These are phyloP conservation scores for Zosterops borbonicus DNA, from an alignment of 2,113 vertebrate species.

Conservation along the genomic window DNA sequence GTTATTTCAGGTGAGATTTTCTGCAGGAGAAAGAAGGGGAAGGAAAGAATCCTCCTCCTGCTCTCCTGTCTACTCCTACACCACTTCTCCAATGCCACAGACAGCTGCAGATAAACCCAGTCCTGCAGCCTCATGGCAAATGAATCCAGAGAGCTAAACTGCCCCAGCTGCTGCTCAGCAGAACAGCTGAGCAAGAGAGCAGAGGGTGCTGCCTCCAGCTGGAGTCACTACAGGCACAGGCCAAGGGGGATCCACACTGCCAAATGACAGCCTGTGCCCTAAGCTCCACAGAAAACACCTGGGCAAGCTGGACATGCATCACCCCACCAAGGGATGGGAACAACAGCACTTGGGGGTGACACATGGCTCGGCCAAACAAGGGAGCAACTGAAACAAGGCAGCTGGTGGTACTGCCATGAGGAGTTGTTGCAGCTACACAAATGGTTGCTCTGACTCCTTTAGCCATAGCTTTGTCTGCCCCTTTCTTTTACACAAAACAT, in stretches of 20 bases:
- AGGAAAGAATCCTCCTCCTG: neutral
- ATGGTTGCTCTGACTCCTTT: neutral
- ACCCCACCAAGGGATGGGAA: neutral
- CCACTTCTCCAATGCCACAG: neutral
- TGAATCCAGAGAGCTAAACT: neutral
- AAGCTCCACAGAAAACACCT: neutral
- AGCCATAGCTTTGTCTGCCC: neutral
- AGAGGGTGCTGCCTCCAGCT: neutral
- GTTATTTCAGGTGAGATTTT: neutral
- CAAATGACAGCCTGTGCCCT: neutral
- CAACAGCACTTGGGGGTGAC: neutral
- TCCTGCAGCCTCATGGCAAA: neutral
- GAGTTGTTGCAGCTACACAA: neutral
- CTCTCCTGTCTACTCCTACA: neutral
- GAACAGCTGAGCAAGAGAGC: neutral
- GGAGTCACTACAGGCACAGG: neutral
- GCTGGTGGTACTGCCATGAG: neutral
- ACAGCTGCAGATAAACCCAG: neutral
- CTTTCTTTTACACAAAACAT: neutral
- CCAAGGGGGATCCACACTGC: neutral
- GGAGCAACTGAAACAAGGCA: neutral
- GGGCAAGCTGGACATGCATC: neutral
- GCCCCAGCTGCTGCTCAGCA: neutral
- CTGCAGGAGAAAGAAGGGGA: neutral
- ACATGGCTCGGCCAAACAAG: neutral